Base-by-base conservation (phyloP, 2,797 vertebrate genomes). In the Sebastes baramenuke region DNA sequence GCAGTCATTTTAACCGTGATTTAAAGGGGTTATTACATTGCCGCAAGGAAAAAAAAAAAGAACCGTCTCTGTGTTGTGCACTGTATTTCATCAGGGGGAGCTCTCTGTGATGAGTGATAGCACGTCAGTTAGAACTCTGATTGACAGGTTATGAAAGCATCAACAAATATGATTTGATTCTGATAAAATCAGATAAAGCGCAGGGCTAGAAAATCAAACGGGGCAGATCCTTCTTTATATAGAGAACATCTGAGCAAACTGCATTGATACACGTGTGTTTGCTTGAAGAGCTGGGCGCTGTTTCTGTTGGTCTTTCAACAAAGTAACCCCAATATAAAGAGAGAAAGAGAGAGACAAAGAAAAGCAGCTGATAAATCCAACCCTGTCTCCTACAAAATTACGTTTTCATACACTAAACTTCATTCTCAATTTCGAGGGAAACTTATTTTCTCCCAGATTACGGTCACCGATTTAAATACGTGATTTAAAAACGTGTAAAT, bases 11-110 rank as follows among this genome's bases (percentile, higher is more conserved):
- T 84, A 80, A 83, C 81, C 54, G 55, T 92, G 92, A 94, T 94
- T 94, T 93, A 91, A 91, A 88, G 90, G 87, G 87, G 87, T 94
- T 94, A 92, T 94, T 93, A 88, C 72, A 81, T 81, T 68, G 89
- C 85, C 86, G 75, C 76, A 81, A 82, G 88, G 83, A 85, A 88
- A 80, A 85, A 58, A 59, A 58, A 59, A 68, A 74, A 75, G 71
- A 85, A 79, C 65, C 82, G 82, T 90, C 84, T 65, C 76, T 58
- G 72, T 79, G 79, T 77, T 77, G 83, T 82, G 78, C 42, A 18
- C 81, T 61, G 54, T 75, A 68, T 83, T 85, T 88, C 88, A 86
- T 88, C 86, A 82, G 81, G 68, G 78, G 78, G 54, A 76, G 81
- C 86, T 67, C 67, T 82, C 81, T 66, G 77, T 83, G 81, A 84